Percentiles rank a stretch among this genome's conserved stretches.
These are phyloP conservation scores for Nesidiocoris tenuis DNA, from an alignment of 2,888 invertebrate species.

Conservation along the genomic window DNA sequence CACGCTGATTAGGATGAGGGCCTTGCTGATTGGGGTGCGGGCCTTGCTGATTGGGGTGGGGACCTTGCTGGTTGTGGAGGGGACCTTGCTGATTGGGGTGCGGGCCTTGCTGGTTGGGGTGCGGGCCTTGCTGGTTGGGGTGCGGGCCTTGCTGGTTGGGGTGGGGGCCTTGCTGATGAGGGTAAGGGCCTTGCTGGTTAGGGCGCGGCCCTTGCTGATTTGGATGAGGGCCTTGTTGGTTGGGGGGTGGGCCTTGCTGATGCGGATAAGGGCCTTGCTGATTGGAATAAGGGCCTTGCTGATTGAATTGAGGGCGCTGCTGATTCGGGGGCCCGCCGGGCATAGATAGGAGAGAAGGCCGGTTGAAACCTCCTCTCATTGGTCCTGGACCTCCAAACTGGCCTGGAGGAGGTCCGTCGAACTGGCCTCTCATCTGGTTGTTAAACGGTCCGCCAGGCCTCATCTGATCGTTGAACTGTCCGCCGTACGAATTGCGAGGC, in stretches of 20 bases:
- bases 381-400: slow-evolving; percentile 8
- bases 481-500: background rate
- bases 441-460: background rate
- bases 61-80: background rate
- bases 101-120: background rate
- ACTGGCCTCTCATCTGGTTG: background rate
- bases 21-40: background rate
- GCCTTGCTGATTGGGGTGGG: background rate
- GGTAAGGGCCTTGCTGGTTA: background rate
- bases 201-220: slow-evolving; percentile 1
- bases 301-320: slow-evolving; percentile 1
- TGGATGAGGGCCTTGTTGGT: background rate
- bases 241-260: background rate
- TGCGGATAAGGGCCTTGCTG: background rate
- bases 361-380: background rate
- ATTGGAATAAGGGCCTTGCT: background rate
- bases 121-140: background rate
- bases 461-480: background rate
- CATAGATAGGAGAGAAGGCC: background rate
- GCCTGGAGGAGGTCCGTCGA: slow-evolving; percentile 3
- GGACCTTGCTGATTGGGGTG: slow-evolving; percentile 15
- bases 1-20: background rate
- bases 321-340: background rate
- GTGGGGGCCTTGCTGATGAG: background rate
- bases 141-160: background rate